Evolutionary conservation across 1,140 invertebrate species (phyloP).

Genomic region (Heliothis virescens): DNA sequence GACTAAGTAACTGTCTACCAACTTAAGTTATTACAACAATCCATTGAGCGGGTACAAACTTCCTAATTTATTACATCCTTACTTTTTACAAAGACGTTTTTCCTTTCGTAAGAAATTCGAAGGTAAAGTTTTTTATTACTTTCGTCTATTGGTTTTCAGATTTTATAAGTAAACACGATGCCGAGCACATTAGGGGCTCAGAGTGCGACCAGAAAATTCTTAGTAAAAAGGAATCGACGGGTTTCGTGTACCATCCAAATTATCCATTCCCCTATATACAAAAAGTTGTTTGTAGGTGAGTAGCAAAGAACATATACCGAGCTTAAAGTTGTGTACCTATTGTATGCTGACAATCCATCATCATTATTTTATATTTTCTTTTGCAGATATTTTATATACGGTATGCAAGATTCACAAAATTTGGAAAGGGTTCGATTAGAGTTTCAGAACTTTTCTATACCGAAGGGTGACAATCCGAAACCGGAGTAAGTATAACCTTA

Average conservation of each 20-base stretch:
- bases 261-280: constrained; percentile 97
- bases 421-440: constrained; percentile 96
- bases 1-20: constrained; percentile 19
- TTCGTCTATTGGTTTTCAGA: constrained; percentile 87
- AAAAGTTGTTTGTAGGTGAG: constrained; percentile 95
- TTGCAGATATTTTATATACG: constrained; percentile 97
- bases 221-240: constrained; percentile 96
- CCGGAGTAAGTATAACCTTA: constrained; percentile 71
- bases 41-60: constrained; percentile 16
- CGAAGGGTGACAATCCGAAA: constrained; percentile 90
- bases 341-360: neutral
- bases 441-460: constrained; percentile 96
- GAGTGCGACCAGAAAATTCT: constrained; percentile 99
- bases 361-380: constrained; percentile 53
- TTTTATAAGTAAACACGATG: constrained; percentile 97
- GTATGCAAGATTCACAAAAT: constrained; percentile 97
- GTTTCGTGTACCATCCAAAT: constrained; percentile 97
- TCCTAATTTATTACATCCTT: constrained; percentile 26
- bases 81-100: constrained; percentile 13
- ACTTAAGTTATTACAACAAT: constrained; percentile 16
- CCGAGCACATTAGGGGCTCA: constrained; percentile 96
- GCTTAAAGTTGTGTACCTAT: neutral
- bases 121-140: constrained; percentile 32
- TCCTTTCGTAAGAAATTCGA: neutral
- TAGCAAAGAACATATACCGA: neutral